phyloP scores from a whole-genome alignment of 2,113 vertebrate species.

The Phrynosoma blainvillii region DNA sequence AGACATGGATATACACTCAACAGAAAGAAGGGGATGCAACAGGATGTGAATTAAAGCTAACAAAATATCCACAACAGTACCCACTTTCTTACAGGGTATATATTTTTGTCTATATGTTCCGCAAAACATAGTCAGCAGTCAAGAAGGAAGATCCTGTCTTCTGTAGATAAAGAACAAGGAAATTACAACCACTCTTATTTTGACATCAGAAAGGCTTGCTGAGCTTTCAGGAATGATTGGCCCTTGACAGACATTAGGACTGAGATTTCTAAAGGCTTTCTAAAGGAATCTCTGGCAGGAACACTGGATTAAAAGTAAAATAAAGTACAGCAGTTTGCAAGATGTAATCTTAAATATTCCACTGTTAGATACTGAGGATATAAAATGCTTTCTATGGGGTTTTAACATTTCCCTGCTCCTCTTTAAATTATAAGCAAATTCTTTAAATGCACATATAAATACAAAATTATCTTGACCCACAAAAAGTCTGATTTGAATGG shows the following conservation, averaged over 20 bases:
- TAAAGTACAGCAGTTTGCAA: slow-evolving; percentile 25
- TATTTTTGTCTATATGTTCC: slow-evolving; percentile 75
- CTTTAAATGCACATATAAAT: neutral
- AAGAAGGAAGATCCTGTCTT: slow-evolving; percentile 80
- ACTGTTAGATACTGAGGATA: neutral
- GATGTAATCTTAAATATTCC: slow-evolving; percentile 7
- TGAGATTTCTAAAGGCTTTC: slow-evolving; percentile 19
- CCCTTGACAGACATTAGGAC: slow-evolving; percentile 59
- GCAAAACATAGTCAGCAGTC: slow-evolving; percentile 62
- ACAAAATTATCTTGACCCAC: neutral
- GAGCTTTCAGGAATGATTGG: slow-evolving; percentile 48
- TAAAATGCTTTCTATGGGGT: neutral
- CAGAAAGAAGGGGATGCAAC: slow-evolving; percentile 26
- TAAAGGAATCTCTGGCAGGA: slow-evolving; percentile 22
- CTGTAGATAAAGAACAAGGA: slow-evolving; percentile 79
- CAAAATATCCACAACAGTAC: slow-evolving; percentile 69
- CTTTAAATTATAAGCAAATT: neutral
- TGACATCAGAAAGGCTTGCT: slow-evolving; percentile 73
- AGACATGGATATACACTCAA: slow-evolving; percentile 38
- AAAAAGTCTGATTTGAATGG: neutral
- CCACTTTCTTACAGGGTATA: slow-evolving; percentile 58
- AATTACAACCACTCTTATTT: slow-evolving; percentile 79
- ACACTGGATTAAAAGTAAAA: neutral
- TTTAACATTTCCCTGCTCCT: neutral
- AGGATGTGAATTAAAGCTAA: slow-evolving; percentile 59